A percentile compares a stretch with the other conserved stretches of the same genome.
Evolutionary conservation across 2,797 vertebrate species (phyloP).

Genomic region (Miichthys miiuy): DNA sequence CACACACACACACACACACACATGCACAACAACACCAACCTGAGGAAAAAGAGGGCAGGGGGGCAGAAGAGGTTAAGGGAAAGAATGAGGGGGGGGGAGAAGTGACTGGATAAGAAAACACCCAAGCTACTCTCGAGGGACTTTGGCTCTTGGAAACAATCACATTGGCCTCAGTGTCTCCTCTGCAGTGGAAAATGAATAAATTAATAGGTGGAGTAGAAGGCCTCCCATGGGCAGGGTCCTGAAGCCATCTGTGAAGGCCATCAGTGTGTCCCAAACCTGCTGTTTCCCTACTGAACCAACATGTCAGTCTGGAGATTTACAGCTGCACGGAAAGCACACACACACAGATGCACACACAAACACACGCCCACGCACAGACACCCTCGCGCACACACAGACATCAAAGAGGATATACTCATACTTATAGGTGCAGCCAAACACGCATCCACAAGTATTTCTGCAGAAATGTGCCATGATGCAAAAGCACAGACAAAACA

Average conservation of each 20-base stretch:
- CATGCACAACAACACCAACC: slow-evolving; percentile 20
- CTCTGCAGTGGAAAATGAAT: slow-evolving; percentile 83
- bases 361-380: slow-evolving; percentile 15
- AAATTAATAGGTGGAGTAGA: slow-evolving; percentile 78
- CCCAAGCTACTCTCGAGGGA: slow-evolving; percentile 59
- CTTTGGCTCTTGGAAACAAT: slow-evolving; percentile 75
- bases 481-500: slow-evolving; percentile 52
- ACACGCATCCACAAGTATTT: slow-evolving; percentile 42
- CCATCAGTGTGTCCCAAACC: slow-evolving; percentile 81
- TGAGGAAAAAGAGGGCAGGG: slow-evolving; percentile 22
- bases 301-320: slow-evolving; percentile 82
- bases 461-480: slow-evolving; percentile 33
- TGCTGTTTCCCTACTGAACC: slow-evolving; percentile 79
- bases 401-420: slow-evolving; percentile 47
- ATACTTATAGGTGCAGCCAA: slow-evolving; percentile 40
- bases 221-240: slow-evolving; percentile 73
- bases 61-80: slow-evolving; percentile 41
- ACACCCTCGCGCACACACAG: slow-evolving; percentile 25
- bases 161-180: slow-evolving; percentile 75
- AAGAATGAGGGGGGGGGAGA: slow-evolving; percentile 37
- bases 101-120: slow-evolving; percentile 68
- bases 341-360: slow-evolving; percentile 2
- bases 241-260: slow-evolving; percentile 79
- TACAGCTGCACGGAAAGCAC: slow-evolving; percentile 71
- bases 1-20: neutral